Base-by-base conservation (phyloP, 92 coral and sea anemone genomes). In the Umimayanthus chanpuru region DNA sequence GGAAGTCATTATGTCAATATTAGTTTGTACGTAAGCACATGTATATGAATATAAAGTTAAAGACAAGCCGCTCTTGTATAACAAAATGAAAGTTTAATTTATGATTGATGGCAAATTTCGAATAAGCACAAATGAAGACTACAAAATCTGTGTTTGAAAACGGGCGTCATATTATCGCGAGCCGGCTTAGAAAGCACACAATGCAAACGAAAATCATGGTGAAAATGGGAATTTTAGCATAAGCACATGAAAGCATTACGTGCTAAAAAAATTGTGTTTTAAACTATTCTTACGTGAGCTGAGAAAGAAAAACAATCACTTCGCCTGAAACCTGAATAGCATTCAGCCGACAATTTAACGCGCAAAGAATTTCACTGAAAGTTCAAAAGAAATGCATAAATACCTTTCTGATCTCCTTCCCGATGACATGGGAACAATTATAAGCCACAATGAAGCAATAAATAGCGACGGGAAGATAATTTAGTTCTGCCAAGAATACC, bases 381-480 rank as follows among this genome's bases (percentile, higher is more conserved):
- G 11, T 2, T 40, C 26, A 41, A 88, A 79, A 61, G 26, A 44
- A 85, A 53, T 16, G 29, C 2, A n/a, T 61, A 82, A 29, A 89
- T 91, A 92, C 94, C 94, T 89, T 86, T 85, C 94, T 47, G 94
- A 92, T 83, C 92, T 77, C 53, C 94, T 89, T 90, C 92, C 94
- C 85, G 90, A 77, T 76, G 94, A 92, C 94, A 92, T 92, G 74
- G 70, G 87, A 64, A 70, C 87, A 67, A 47, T 70, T 83, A 44
- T 70, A n/a, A 83, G 87, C 87, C 78, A 83, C 87, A 83, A 83
- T 83, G 87, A 68, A 41, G 66, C 77, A 28, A 56, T 70, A 83
- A 43, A 55, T 56, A 86, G 74, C 81, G 73, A 61, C 83, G 82
- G 23, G 2, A 10, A 30, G 47, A 64, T 10, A 38, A 86, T 55